Evolutionary conservation across 2,797 vertebrate genomes (phyloP).

Genomic region (Calcarius lapponicus): DNA sequence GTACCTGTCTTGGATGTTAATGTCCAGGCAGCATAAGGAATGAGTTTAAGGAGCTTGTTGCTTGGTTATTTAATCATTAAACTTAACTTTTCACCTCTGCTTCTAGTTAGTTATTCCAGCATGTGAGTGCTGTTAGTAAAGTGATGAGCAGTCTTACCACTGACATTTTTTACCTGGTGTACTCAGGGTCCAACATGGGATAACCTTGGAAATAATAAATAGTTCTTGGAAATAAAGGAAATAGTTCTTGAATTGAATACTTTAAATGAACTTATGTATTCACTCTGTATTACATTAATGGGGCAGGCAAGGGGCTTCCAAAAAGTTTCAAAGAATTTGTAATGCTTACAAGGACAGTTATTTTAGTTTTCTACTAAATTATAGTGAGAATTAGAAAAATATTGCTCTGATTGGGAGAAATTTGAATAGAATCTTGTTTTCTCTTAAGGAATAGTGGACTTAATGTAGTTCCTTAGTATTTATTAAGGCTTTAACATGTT

Average conservation of each 20-base stretch:
- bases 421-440: neutral
- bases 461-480: neutral
- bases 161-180: neutral
- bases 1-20: neutral
- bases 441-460: neutral
- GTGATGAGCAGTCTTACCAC: too few species aligned
- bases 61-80: slow-evolving; percentile 3
- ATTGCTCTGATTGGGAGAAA: neutral
- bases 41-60: neutral
- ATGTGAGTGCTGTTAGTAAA: neutral
- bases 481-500: neutral
- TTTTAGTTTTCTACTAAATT: neutral
- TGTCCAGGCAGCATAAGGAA: neutral
- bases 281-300: neutral
- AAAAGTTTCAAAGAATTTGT: neutral
- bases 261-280: neutral
- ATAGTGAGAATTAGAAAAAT: neutral
- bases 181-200: neutral
- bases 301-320: neutral
- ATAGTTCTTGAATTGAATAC: neutral
- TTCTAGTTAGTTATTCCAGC: neutral
- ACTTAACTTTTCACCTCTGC: neutral
- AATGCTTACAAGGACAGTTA: neutral
- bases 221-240: neutral
- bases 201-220: neutral